Evolutionary conservation across 2,113 vertebrate genomes (phyloP), one percentile per base, ranked within the genome.

Genomic region (Drymodes brunneopygia): DNA sequence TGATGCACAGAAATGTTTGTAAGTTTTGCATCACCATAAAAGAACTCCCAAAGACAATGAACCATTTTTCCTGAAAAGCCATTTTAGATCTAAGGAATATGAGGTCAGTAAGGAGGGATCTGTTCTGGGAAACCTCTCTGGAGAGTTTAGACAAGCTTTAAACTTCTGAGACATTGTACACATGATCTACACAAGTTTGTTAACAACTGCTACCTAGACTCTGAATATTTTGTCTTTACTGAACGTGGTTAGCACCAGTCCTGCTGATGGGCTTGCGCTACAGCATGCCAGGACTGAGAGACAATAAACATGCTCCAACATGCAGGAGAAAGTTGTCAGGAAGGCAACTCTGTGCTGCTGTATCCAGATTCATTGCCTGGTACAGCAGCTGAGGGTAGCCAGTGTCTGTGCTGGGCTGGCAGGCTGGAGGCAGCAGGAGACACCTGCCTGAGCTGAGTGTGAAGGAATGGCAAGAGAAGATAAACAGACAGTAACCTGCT

Each of bases 111-210:
- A 64, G 48, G 35, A 80, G 10, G 33, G 23, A 6, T 25, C 7
- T 0, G 0, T 58, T 40, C 31, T 73, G 45, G 45, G n/a, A 77
- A 42, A 20, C 22, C 4, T 66, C 29, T 58, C 27, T 80, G 58
- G 73, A 73, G 45, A 61, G 35, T 60, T 77, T 6, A 51, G 14
- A 23, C 11, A 86, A 48, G 7, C 4, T 54, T 48, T 73, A 47
- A 69, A 12, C 23, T 72, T 72, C 54, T 70, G 40, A 56, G 18
- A 20, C 22, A 12, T 64, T 81, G 50, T 36, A 31, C 72, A 22
- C 17, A 6, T 7, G 29, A 48, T 45, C 15, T 29, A 36, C 28
- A 29, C 25, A n/a, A 9, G 18, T 47, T 65, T 87, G 47, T 50
- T 57, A 67, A 11, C 47, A 66, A 10, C 11, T 85, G 25, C 61